phyloP scores from a whole-genome alignment of 1,140 invertebrate genomes.

The Thalassaphorura encarpata region DNA sequence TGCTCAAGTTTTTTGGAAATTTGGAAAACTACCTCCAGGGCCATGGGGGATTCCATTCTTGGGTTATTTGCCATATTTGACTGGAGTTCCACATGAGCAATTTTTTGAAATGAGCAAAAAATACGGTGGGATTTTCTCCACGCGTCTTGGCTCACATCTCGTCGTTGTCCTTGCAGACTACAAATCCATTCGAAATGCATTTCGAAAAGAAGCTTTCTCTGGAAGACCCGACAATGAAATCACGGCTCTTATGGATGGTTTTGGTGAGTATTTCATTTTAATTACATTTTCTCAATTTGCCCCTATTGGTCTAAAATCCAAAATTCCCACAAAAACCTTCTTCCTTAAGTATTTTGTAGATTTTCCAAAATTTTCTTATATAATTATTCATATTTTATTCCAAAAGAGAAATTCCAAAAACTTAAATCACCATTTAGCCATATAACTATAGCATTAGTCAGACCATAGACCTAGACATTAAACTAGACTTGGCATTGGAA shows the following conservation, averaged over 20 bases:
- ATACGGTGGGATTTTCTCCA: constrained; percentile 72
- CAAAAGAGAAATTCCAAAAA: no score
- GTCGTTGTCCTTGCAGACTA: constrained; percentile 77
- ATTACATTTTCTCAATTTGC: no score
- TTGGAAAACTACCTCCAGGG: constrained; percentile 57
- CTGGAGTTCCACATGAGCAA: constrained; percentile 61
- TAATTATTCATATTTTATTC: no score
- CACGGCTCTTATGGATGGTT: constrained; percentile 73
- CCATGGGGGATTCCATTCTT: constrained; percentile 72
- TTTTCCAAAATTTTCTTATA: no score
- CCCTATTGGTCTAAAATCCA: no score
- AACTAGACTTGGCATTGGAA: no score
- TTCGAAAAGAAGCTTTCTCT: constrained; percentile 71
- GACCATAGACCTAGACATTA: no score
- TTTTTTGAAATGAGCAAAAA: constrained; percentile 60
- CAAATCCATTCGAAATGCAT: constrained; percentile 68
- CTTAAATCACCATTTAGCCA: no score
- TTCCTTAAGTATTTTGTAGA: no score
- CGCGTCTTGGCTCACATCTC: constrained; percentile 63
- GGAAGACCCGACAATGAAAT: constrained; percentile 72
- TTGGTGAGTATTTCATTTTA: constrained; percentile 57
- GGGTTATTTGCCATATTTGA: constrained; percentile 70
- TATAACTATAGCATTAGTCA: no score
- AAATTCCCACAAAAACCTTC: no score
- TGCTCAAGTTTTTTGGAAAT: constrained; percentile 10